phyloP scores from a whole-genome alignment of 2,888 invertebrate species.

The Mythimna loreyi region DNA sequence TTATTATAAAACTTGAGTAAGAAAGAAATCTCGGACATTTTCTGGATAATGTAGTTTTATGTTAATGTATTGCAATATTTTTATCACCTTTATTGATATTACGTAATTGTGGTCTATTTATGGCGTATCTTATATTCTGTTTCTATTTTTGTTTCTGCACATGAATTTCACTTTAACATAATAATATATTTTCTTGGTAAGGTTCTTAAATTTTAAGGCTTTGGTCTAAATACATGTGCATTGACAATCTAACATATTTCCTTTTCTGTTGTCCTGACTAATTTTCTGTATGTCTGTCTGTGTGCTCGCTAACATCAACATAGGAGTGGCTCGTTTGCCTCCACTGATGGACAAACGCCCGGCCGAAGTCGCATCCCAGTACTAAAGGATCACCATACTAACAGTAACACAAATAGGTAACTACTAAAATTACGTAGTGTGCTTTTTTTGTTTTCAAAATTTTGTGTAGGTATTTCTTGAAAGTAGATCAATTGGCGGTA shows the following conservation, averaged over 20 bases:
- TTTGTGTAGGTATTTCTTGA: constrained; percentile 61
- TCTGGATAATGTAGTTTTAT: neutral
- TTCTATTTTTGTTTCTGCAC: constrained; percentile 53
- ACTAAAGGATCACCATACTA: constrained; percentile 88
- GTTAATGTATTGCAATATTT: constrained; percentile 47
- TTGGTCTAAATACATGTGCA: constrained; percentile 73
- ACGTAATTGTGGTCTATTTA: constrained; percentile 39
- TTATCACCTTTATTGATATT: constrained; percentile 19
- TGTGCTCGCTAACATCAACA: constrained; percentile 87
- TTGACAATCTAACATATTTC: constrained; percentile 69
- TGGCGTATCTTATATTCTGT: constrained; percentile 39
- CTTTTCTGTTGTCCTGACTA: constrained; percentile 81
- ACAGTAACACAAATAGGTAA: constrained; percentile 89
- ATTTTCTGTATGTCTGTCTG: constrained; percentile 82
- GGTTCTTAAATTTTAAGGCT: neutral
- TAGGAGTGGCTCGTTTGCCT: constrained; percentile 90
- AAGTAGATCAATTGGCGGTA: constrained; percentile 55
- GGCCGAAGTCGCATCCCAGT: constrained; percentile 89
- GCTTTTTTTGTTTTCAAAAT: constrained; percentile 58
- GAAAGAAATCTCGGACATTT: neutral
- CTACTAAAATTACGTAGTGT: constrained; percentile 66
- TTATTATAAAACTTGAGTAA: neutral
- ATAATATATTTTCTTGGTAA: neutral
- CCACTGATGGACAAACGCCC: constrained; percentile 88
- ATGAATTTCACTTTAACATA: constrained; percentile 41